These are phyloP conservation scores for Cecidostiba fungosa DNA, from an alignment of 2,888 invertebrate species.

Conservation along the genomic window DNA sequence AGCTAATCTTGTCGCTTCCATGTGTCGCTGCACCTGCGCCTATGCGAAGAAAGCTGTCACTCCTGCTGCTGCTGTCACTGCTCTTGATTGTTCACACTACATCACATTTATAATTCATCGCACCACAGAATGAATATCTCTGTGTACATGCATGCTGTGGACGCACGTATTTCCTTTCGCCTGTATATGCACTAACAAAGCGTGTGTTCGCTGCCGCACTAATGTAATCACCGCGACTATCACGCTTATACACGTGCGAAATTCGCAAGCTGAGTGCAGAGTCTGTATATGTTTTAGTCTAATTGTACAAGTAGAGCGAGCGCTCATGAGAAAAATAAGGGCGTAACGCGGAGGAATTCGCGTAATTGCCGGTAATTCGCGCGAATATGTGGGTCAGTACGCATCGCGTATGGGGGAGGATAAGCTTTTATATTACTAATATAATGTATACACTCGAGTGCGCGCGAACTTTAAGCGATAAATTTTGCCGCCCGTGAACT, in stretches of 20 bases:
- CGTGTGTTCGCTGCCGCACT: not conserved
- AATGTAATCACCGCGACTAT: constrained; percentile 9
- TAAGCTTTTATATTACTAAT: not conserved
- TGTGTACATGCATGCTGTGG: not conserved
- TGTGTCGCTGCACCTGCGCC: constrained; percentile 15
- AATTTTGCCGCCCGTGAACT: constrained; percentile 69
- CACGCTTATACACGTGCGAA: not conserved
- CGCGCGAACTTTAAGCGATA: constrained; percentile 53
- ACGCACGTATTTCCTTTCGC: not conserved
- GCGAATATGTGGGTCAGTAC: constrained; percentile 61
- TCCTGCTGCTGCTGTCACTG: not conserved
- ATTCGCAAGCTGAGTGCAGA: not conserved
- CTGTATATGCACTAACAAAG: not conserved
- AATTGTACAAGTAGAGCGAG: constrained; percentile 25
- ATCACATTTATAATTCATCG: not conserved
- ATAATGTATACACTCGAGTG: not conserved
- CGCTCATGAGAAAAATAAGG: not conserved
- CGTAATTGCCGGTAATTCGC: constrained; percentile 57
- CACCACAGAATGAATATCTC: not conserved
- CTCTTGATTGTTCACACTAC: not conserved
- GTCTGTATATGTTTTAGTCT: not conserved
- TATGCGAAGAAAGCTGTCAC: not conserved
- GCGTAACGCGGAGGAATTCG: not conserved
- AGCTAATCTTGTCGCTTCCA: constrained; percentile 34
- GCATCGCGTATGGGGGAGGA: not conserved